Conservation (phyloP, 2,888 invertebrate genomes). For the Pandemis corylana region DNA sequence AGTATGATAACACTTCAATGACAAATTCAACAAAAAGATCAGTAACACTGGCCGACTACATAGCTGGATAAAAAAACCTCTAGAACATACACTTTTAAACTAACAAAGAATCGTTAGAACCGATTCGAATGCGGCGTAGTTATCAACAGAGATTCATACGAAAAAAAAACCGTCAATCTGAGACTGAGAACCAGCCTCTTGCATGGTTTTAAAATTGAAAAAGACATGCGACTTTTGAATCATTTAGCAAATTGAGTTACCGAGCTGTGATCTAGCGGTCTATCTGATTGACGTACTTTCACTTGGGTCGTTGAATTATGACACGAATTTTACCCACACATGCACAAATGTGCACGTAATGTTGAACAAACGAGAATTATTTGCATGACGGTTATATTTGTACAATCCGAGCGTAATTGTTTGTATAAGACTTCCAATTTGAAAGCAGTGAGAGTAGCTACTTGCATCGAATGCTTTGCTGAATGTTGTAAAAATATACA, state of each 20-base stretch:
- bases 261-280: not conserved
- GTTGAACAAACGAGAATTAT: not conserved
- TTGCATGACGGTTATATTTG: not conserved
- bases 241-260: not conserved
- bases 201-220: too few relatives aligned
- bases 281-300: constrained; percentile 22
- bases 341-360: not conserved
- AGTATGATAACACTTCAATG: too few relatives aligned
- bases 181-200: too few relatives aligned
- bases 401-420: not conserved
- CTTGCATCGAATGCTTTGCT: not conserved
- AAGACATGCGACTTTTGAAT: not conserved
- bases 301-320: not conserved
- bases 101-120: too few relatives aligned
- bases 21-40: too few relatives aligned
- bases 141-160: too few relatives aligned
- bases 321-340: not conserved
- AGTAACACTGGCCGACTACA: too few relatives aligned
- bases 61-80: too few relatives aligned
- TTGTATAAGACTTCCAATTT: not conserved
- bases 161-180: too few relatives aligned
- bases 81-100: too few relatives aligned
- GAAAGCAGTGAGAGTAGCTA: not conserved
- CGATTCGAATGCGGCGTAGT: too few relatives aligned
- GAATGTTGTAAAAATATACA: too few relatives aligned